phyloP scores from a whole-genome alignment of 2,113 vertebrate species.

The Pelvicachromis taeniatus region DNA sequence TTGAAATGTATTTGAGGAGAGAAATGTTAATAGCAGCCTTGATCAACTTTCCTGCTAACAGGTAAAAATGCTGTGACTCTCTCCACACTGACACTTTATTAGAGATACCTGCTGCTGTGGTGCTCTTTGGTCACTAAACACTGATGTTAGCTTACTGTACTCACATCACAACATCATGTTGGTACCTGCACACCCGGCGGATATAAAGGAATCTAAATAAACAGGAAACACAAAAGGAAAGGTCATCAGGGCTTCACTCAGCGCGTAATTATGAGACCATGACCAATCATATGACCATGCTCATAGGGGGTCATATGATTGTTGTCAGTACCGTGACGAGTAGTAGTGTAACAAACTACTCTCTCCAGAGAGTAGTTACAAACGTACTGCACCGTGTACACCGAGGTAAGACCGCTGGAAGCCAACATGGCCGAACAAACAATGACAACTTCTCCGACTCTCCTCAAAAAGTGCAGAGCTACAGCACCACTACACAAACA shows the following conservation, averaged over 20 bases:
- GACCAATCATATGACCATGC: too few species aligned
- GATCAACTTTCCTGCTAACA: slow-evolving; percentile 41
- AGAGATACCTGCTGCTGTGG: neutral
- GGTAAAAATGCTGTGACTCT: neutral
- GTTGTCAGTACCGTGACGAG: too few species aligned
- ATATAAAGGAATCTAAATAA: too few species aligned
- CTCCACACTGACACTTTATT: neutral
- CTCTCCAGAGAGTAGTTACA: neutral
- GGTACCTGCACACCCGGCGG: too few species aligned
- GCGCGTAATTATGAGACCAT: rapidly evolving
- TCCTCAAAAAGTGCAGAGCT: neutral
- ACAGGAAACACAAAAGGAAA: too few species aligned
- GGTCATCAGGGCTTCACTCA: too few species aligned
- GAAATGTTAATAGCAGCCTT: slow-evolving; percentile 45
- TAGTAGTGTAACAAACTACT: neutral
- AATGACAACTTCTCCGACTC: slow-evolving; percentile 1
- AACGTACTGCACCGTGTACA: rapidly evolving
- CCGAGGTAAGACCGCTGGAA: neutral
- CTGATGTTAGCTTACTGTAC: neutral
- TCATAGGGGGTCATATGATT: too few species aligned
- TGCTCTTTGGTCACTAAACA: neutral
- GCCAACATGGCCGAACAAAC: neutral
- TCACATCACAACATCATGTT: neutral
- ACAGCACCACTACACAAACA: neutral
- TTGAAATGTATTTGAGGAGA: slow-evolving; percentile 39